phyloP scores from a whole-genome alignment of 2,888 invertebrate species.

The Globia sparganii region DNA sequence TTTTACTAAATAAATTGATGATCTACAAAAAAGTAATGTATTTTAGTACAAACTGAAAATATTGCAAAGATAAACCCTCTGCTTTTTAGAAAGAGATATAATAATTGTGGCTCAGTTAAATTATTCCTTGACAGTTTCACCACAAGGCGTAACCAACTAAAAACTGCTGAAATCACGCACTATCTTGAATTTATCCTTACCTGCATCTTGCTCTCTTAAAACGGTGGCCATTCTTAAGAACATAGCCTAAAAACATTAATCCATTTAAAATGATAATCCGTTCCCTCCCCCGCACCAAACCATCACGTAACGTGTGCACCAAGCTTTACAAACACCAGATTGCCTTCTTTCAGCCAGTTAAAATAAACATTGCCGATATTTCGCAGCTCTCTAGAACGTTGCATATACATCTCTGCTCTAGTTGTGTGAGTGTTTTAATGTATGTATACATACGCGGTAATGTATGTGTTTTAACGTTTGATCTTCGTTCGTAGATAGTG shows the following conservation, averaged over 20 bases:
- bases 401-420: slow-evolving; percentile 65
- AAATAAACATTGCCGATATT: slow-evolving; percentile 89
- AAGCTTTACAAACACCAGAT: slow-evolving; percentile 84
- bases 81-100: too few species aligned
- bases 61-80: too few species aligned
- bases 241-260: slow-evolving; percentile 36
- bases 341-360: slow-evolving; percentile 89
- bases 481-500: slow-evolving; percentile 62
- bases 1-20: too few species aligned
- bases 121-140: too few species aligned
- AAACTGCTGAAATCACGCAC: too few species aligned
- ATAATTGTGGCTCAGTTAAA: too few species aligned
- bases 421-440: slow-evolving; percentile 63
- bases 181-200: too few species aligned
- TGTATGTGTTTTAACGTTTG: slow-evolving; percentile 65
- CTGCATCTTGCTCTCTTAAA: too few species aligned
- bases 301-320: slow-evolving; percentile 66
- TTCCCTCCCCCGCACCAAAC: slow-evolving; percentile 14
- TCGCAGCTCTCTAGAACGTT: slow-evolving; percentile 84
- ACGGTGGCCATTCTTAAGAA: too few species aligned
- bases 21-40: too few species aligned
- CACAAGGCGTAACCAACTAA: too few species aligned
- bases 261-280: slow-evolving; percentile 40
- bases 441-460: slow-evolving; percentile 63
- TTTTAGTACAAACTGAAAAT: too few species aligned